Conservation (phyloP, 2,797 vertebrate species). For the Gorsachius magnificus region DNA sequence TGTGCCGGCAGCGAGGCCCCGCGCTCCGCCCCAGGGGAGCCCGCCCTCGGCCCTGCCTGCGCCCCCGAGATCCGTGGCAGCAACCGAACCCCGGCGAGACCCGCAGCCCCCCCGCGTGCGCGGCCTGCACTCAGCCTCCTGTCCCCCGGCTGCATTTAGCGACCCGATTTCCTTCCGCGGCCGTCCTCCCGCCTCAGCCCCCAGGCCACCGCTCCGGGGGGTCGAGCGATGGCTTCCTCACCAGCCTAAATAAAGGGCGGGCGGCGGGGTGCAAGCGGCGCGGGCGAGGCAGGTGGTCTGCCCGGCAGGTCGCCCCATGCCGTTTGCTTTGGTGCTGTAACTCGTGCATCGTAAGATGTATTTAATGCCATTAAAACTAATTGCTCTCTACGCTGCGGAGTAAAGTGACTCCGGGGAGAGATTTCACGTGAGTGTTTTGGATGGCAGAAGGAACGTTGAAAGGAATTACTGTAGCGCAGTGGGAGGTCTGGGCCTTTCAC, state of each 20-base stretch:
- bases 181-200: not conserved
- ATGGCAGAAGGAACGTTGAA: not conserved
- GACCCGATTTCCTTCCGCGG: not conserved
- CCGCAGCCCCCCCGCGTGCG: too few species aligned
- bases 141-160: not conserved
- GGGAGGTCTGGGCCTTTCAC: slow-evolving; percentile 43
- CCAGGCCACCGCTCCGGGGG: fast-evolving
- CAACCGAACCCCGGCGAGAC: not conserved
- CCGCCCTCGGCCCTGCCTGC: not conserved
- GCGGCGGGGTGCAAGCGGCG: not conserved
- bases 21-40: too few species aligned
- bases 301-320: fast-evolving
- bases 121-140: not conserved
- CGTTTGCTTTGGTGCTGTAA: not conserved
- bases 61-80: too few species aligned
- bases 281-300: not conserved
- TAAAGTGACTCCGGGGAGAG: not conserved
- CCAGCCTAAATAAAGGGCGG: not conserved
- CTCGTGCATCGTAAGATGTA: not conserved
- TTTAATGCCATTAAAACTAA: slow-evolving; percentile 22
- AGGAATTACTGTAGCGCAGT: not conserved
- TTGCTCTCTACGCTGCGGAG: not conserved
- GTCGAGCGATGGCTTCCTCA: not conserved
- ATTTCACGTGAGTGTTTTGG: not conserved
- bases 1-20: too few species aligned